A percentile compares a stretch with the other conserved stretches of the same genome.
phyloP scores from a whole-genome alignment of 2,888 invertebrate species.

The Acleris holmiana region DNA sequence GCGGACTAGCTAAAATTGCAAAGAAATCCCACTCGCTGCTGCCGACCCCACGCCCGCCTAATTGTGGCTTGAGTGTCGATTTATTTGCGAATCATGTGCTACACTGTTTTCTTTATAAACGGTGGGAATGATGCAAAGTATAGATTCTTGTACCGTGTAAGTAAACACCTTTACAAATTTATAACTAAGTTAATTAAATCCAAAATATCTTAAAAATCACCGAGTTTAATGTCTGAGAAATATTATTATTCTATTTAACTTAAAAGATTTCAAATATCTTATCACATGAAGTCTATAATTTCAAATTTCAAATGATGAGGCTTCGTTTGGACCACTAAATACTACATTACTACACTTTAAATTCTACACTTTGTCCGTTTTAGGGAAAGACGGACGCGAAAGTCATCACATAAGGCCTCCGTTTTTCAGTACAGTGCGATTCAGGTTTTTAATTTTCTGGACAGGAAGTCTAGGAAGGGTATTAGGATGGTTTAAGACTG shows the following conservation, averaged over 20 bases:
- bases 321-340: neutral
- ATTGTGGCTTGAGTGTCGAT: constrained; percentile 75
- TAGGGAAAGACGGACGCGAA: neutral
- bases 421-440: no score
- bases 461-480: no score
- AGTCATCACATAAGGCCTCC: neutral
- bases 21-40: constrained; percentile 70
- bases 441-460: no score
- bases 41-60: constrained; percentile 60
- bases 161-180: neutral
- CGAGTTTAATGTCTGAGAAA: no score
- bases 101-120: constrained; percentile 28
- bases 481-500: no score
- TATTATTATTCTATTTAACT: no score
- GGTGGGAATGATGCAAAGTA: neutral
- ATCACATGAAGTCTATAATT: no score
- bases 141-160: no score
- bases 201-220: no score
- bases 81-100: constrained; percentile 73
- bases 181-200: no score
- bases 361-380: neutral
- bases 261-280: neutral
- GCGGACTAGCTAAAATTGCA: constrained; percentile 80
- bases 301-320: no score
- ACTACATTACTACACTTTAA: no score